These are phyloP conservation scores for Troides aeacus DNA, from an alignment of 2,888 invertebrate genomes.

Conservation along the genomic window DNA sequence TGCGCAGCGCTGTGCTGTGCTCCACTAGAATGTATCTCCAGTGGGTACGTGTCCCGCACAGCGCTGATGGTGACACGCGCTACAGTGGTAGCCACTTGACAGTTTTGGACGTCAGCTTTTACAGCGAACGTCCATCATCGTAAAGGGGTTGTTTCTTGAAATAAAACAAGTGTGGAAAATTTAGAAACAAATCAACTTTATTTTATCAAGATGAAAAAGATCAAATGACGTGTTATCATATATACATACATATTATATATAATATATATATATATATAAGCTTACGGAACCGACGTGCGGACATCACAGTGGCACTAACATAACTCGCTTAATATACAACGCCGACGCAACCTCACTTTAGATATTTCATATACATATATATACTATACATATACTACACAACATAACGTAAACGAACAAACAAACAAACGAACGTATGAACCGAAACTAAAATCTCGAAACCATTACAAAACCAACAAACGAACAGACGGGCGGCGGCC, in stretches of 20 bases:
- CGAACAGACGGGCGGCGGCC: too few species aligned
- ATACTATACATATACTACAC: constrained; percentile 48
- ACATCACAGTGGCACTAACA: constrained; percentile 38
- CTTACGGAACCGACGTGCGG: constrained; percentile 64
- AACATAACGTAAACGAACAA: not conserved
- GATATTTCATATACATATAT: constrained; percentile 33
- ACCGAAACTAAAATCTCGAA: constrained; percentile 56
- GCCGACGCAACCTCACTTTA: constrained; percentile 40
- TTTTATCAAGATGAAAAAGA: constrained; percentile 78
- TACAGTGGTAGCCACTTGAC: too few species aligned
- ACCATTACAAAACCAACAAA: constrained; percentile 56
- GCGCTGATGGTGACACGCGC: too few species aligned
- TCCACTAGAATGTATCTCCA: too few species aligned
- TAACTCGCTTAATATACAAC: constrained; percentile 44
- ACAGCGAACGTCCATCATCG: not conserved
- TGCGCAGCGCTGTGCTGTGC: too few species aligned
- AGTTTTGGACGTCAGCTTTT: too few species aligned
- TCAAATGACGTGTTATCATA: constrained; percentile 63
- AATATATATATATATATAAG: constrained; percentile 65
- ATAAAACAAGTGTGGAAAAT: constrained; percentile 59
- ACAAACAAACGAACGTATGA: constrained; percentile 26
- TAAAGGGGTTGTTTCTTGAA: constrained; percentile 12
- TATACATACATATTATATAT: too few species aligned
- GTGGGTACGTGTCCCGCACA: too few species aligned
- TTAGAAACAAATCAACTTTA: constrained; percentile 81